Conservation (phyloP, 2,113 vertebrate genomes). For the Microcebus lehilahytsara region DNA sequence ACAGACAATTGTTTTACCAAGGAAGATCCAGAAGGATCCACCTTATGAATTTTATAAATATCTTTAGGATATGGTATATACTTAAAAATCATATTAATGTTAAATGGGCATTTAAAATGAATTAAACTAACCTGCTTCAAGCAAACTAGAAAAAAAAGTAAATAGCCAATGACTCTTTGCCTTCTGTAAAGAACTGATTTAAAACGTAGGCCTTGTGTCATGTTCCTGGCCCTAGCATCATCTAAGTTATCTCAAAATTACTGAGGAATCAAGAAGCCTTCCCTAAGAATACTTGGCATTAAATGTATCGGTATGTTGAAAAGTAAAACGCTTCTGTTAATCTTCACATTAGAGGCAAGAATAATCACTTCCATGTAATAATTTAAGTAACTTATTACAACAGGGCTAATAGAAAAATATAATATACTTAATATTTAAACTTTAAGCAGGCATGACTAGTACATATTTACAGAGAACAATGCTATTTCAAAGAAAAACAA, state of each 20-base stretch:
- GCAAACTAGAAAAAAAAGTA: background rate
- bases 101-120: constrained; percentile 22
- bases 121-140: background rate
- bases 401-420: background rate
- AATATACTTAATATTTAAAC: background rate
- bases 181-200: background rate
- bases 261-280: background rate
- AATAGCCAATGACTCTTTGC: background rate
- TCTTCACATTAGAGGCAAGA: background rate
- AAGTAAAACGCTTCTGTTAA: background rate
- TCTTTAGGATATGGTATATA: background rate
- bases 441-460: background rate
- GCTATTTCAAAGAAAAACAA: background rate
- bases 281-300: background rate
- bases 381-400: background rate
- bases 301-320: background rate
- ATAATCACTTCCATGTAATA: background rate
- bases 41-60: constrained; percentile 45
- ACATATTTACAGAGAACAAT: background rate
- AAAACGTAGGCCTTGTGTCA: background rate
- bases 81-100: constrained; percentile 13
- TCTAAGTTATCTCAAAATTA: background rate
- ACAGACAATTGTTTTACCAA: constrained; percentile 10
- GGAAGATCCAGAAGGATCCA: background rate
- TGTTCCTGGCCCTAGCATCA: background rate